Evolutionary conservation across 2,113 vertebrate genomes (phyloP), one percentile per base, ranked within the genome.

Genomic region (Hipposideros armiger): DNA sequence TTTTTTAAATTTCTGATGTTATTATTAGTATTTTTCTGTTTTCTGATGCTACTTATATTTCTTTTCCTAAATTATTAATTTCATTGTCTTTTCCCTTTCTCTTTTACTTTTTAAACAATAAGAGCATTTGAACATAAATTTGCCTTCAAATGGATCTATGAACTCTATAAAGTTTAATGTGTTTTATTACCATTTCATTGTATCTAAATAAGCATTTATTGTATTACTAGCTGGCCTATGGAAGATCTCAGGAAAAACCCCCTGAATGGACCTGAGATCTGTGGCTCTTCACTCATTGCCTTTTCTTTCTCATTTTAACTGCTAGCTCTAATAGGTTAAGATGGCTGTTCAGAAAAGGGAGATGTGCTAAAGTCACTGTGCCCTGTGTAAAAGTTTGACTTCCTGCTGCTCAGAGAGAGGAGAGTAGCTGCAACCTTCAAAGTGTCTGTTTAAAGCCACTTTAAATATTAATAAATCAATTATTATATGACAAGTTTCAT

Each of bases 41-140:
- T 96, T 76, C 64, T 94, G n/a, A 84, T 72, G 30, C 40, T 11
- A 42, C 13, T 90, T 94, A 4, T 60, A 3, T 40, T 91, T 83
- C 4, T 91, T 90, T 81, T 58, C 26, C 40, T 84, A 94, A 94
- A 80, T 58, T 76, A 89, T 62, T 86, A 85, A 84, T 81, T 89
- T 83, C 7, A 78, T n/a, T 89, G 54, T 90, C 78, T 89, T 95
- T 60, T 17, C 5, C 47, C 24, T 77, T 67, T 70, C 26, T 42
- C 4, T 74, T 85, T 78, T 86, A 10, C 1, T 74, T 92, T 36
- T 30, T 94, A 64, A 94, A 72, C 11, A 94, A n/a, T 87, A 45
- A 82, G 36, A 90, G 96, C 1, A 54, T 16, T 69, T 83, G 80
- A 60, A n/a, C 22, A 74, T 72, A 94, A 77, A 86, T 66, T 78